Percentiles rank a stretch among this genome's conserved stretches.
These are phyloP conservation scores for Erythrolamprus reginae DNA, from an alignment of 2,113 vertebrate species.

Conservation along the genomic window DNA sequence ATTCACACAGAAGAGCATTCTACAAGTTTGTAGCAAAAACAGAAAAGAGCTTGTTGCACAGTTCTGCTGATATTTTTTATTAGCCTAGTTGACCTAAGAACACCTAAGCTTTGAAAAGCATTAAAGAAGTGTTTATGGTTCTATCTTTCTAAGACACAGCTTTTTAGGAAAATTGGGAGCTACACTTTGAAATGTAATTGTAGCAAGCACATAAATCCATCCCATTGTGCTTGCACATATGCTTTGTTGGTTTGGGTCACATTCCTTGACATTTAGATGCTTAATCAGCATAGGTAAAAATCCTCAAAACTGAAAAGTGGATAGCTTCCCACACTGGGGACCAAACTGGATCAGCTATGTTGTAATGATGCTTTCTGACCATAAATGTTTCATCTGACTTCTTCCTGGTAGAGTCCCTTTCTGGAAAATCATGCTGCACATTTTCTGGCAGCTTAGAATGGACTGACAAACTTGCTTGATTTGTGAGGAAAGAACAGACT, in stretches of 20 bases:
- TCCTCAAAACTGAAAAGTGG: not conserved
- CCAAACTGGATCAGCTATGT: not conserved
- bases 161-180: not conserved
- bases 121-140: not conserved
- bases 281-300: not conserved
- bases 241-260: not conserved
- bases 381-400: not conserved
- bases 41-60: not conserved
- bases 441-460: not conserved
- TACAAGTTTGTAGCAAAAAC: not conserved
- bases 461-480: not conserved
- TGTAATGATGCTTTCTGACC: not conserved
- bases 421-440: not conserved
- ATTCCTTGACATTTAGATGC: not conserved
- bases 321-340: not conserved
- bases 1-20: not conserved
- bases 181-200: not conserved
- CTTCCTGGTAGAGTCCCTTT: not conserved
- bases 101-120: not conserved
- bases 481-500: not conserved
- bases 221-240: not conserved
- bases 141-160: not conserved
- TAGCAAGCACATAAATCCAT: not conserved
- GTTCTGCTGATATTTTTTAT: not conserved
- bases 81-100: not conserved